Conservation (phyloP, 2,113 vertebrate genomes). For the Actenoides lindsayi region DNA sequence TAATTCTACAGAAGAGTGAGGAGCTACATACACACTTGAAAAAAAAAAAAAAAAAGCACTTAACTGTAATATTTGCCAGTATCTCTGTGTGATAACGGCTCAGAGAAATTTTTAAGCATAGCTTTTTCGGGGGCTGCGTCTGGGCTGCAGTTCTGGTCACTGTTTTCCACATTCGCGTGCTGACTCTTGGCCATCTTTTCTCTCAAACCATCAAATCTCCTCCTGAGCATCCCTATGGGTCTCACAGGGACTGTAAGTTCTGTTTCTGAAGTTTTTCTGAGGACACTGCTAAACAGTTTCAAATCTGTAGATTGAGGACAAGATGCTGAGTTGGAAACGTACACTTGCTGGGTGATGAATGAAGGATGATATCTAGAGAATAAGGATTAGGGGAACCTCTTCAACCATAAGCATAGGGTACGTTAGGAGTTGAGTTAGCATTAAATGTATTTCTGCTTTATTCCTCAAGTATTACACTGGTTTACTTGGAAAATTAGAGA, state of each 20-base stretch:
- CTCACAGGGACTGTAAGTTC: background rate
- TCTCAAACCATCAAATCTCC: background rate
- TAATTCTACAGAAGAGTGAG: background rate
- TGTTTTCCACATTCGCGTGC: rapidly evolving
- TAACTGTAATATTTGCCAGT: background rate
- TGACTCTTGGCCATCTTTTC: background rate
- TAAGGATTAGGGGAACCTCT: background rate
- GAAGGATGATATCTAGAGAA: background rate
- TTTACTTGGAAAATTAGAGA: background rate
- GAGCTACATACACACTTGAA: background rate
- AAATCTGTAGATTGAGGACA: background rate
- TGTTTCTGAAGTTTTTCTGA: background rate
- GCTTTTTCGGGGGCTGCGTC: background rate
- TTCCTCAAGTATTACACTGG: background rate
- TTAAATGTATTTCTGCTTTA: conserved; percentile 18
- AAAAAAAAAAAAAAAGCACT: background rate
- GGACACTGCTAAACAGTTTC: background rate
- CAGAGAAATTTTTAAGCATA: background rate
- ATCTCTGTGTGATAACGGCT: background rate
- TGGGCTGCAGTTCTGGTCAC: background rate
- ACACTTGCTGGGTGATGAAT: background rate
- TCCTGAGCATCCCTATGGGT: background rate
- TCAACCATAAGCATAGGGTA: background rate
- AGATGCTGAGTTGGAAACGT: background rate
- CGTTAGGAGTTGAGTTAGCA: background rate